Evolutionary conservation across 2,888 invertebrate genomes (phyloP).

Genomic region (Serripes groenlandicus): DNA sequence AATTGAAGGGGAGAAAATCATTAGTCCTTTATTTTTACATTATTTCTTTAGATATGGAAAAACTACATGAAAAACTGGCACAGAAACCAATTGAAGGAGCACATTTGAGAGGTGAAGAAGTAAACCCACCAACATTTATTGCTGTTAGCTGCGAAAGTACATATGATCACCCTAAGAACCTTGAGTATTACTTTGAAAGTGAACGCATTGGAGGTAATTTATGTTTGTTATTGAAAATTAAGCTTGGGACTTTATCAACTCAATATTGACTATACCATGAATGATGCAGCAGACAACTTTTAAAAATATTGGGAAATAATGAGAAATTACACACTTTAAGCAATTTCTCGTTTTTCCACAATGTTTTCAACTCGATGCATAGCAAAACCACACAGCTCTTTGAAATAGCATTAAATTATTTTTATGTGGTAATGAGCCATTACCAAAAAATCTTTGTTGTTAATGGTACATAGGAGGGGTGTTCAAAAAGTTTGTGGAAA

Average conservation of each 20-base stretch:
- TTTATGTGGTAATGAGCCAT: no score
- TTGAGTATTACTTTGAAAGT: constrained; percentile 44
- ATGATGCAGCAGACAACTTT: not conserved
- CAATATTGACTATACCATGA: not conserved
- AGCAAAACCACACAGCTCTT: no score
- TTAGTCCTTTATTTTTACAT: no score
- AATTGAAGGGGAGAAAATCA: no score
- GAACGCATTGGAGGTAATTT: constrained; percentile 30
- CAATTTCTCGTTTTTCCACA: not conserved
- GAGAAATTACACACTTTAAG: not conserved
- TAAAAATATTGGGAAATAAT: not conserved
- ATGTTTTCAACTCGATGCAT: not conserved
- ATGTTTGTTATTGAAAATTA: no score
- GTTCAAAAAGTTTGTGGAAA: no score
- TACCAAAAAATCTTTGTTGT: no score
- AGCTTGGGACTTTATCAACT: no score
- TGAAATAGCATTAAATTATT: no score
- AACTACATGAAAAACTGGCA: not conserved
- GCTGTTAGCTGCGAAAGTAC: constrained; percentile 41
- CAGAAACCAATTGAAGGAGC: not conserved
- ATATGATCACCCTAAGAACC: constrained; percentile 18
- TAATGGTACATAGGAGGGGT: no score
- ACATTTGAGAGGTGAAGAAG: not conserved
- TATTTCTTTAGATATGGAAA: not conserved
- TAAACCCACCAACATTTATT: constrained; percentile 13